Evolutionary conservation across 2,888 invertebrate species (phyloP).

Genomic region (Sericinus montela): DNA sequence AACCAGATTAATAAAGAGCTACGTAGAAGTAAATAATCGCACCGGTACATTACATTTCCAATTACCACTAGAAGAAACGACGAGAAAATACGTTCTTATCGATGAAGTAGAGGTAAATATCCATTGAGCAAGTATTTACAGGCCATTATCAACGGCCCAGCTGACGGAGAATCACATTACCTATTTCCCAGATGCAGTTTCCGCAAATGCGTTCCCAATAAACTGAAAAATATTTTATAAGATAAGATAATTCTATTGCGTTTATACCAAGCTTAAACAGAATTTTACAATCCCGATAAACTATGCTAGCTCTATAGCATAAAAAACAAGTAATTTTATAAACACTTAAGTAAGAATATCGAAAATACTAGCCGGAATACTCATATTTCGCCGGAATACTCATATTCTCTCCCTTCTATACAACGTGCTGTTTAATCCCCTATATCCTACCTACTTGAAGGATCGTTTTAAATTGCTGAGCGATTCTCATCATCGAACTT

Average conservation of each 20-base stretch:
- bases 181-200: slow-evolving; percentile 11
- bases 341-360: too few relatives aligned
- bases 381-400: too few relatives aligned
- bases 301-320: too few relatives aligned
- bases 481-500: too few relatives aligned
- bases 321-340: too few relatives aligned
- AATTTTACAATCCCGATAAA: too few relatives aligned
- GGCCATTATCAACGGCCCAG: slow-evolving; percentile 15
- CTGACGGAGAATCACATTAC: slow-evolving; percentile 17
- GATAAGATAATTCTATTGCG: not conserved
- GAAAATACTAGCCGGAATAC: too few relatives aligned
- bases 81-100: slow-evolving; percentile 14
- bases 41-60: not conserved
- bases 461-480: too few relatives aligned
- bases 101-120: slow-evolving; percentile 14
- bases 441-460: too few relatives aligned
- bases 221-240: slow-evolving; percentile 6
- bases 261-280: not conserved
- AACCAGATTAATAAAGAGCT: not conserved
- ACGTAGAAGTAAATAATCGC: not conserved
- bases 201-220: slow-evolving; percentile 9
- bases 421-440: too few relatives aligned
- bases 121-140: slow-evolving; percentile 15
- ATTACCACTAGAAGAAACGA: slow-evolving; percentile 1
- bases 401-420: too few relatives aligned